Conservation (phyloP, 1,140 invertebrate genomes). For the Bombus picipes region DNA sequence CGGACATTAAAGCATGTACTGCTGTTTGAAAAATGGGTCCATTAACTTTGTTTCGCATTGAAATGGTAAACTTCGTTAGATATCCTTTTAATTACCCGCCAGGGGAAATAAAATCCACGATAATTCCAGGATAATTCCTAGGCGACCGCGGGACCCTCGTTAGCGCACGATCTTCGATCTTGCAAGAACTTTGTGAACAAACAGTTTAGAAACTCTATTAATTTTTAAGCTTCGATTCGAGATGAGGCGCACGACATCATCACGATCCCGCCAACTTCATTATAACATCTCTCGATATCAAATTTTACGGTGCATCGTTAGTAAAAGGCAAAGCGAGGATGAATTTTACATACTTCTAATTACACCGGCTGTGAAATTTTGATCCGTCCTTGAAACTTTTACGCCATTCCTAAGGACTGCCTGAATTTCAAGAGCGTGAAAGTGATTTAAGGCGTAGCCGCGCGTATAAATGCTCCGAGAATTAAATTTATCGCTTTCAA, state of each 20-base stretch:
- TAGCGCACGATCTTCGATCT: not conserved
- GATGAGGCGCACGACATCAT: not conserved
- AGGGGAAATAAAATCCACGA: not conserved
- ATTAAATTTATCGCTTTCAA: not conserved
- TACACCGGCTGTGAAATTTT: conserved; percentile 9
- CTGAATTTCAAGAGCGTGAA: not conserved
- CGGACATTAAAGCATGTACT: not conserved
- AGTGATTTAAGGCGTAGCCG: not conserved
- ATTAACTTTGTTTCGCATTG: conserved; percentile 10
- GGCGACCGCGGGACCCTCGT: not conserved
- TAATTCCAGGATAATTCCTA: conserved; percentile 2
- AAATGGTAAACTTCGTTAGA: not conserved
- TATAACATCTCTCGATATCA: conserved; percentile 6
- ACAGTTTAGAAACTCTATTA: conserved; percentile 21
- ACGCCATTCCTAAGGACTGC: not conserved
- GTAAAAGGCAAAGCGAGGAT: not conserved
- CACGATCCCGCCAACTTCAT: conserved; percentile 2
- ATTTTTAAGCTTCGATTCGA: conserved; percentile 36
- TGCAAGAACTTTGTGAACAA: not conserved
- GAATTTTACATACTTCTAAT: conserved; percentile 32
- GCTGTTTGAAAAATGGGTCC: not conserved
- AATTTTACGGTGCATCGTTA: conserved; percentile 22
- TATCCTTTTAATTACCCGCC: not conserved
- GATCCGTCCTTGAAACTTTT: not conserved
- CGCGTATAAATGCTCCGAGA: not conserved